Evolutionary conservation across 2,113 vertebrate species (phyloP), one percentile per base, ranked within the genome.

Genomic region (Anhinga anhinga): DNA sequence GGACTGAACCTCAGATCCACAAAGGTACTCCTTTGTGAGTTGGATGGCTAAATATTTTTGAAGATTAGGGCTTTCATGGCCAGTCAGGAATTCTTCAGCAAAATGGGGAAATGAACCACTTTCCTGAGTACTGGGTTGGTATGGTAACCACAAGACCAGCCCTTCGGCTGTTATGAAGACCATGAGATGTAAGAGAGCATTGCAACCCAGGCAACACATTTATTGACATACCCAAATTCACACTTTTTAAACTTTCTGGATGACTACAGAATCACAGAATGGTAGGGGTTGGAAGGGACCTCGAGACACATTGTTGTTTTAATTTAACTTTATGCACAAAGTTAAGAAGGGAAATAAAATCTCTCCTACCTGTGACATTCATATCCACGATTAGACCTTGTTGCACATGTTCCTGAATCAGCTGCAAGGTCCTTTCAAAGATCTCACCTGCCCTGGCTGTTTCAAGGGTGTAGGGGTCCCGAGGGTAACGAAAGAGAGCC

Each of bases 381-480:
- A 98, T 93, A 52, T 98, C 96, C 88, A 98, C 97, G 0, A 98
- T 96, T 0, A 98, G 87, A 47, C 98, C 98, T 67, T 98, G 97
- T 36, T 98, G 97, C 40, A 98, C 97, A 0, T 98, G 98, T 21
- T 98, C 98, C 85, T 98, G 98, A 52, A 98, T 98, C 69, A 98
- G 93, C 72, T 98, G 97, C 85, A 98, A 84, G 67, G 98, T 98
- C 52, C 98, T 95, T 38, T 98, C 98, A 10, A 98, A 98, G 95
- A 98, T 98, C 94, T 98, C 98, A 7, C 98, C 98, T 53, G 98
- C 98, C 53, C 98, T 86, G 71, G 98, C 98, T 19, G 96, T 98
- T 90, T 98, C 97, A 2, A 98, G 95, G 55, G 97, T 98, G 83
- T 98, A 97, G 49, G 98, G 98, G 40, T 98, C 98, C 47, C 98